Base-by-base conservation (phyloP, 35 echinoderm and acorn worm genomes). In the Acanthaster planci region DNA sequence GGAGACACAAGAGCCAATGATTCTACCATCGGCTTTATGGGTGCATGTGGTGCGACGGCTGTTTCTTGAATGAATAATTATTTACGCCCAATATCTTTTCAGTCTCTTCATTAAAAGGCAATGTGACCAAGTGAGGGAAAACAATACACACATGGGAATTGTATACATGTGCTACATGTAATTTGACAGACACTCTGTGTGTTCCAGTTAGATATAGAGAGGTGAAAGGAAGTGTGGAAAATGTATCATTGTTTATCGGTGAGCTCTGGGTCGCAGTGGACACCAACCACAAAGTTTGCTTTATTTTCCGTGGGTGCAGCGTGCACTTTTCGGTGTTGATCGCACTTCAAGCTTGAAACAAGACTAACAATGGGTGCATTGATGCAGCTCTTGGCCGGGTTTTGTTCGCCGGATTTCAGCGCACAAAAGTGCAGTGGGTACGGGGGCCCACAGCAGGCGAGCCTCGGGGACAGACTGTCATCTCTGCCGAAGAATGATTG, bases 1-100 rank as follows among this genome's bases (percentile, higher is more conserved):
- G 64, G 64, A 72, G 64, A 72, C 22, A 31, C 64, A 72, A 72
- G 64, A 72, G 64, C 34, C 64, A 72, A 72, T 72, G 64, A 72
- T 72, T 72, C 64, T 72, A 72, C 64, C 64, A 72, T 72, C 64
- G 34, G 64, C 34, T 29, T 72, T 7, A 47, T 0, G 34, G 34
- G 64, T 72, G 26, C 30, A 0, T 72, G 4, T 26, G 22, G 34
- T 29, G 2, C 18, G 30, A 36, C 64, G 64, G 34, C 64, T 72
- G 64, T 72, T 72, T 36, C 26, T 14, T 35, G 34, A 26, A 72
- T 10, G 30, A 12, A 6, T 12, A 6, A 47, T n/a, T n/a, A n/a
- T n/a, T n/a, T n/a, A n/a, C n/a, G n/a, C n/a, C n/a, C n/a, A n/a
- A n/a, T n/a, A n/a, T n/a, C n/a, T n/a, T n/a, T n/a, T n/a, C n/a